Conservation (phyloP, 2,797 vertebrate genomes). For the Eupleurogrammus muticus region DNA sequence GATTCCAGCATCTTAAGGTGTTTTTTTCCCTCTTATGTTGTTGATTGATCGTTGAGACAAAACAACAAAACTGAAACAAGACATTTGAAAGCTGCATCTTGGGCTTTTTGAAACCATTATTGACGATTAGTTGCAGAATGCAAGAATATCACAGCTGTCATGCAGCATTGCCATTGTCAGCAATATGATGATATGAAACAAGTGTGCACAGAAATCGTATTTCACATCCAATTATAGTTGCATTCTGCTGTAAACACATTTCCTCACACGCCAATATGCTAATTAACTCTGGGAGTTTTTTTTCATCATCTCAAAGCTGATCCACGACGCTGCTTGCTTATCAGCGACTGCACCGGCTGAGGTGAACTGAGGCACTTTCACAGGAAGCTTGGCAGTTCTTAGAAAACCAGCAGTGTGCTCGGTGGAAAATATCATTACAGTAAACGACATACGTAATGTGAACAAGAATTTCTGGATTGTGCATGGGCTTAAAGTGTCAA, state of each 20-base stretch:
- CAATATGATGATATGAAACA: neutral
- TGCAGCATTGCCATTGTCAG: neutral
- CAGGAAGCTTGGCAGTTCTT: slow-evolving; percentile 39
- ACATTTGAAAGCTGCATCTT: too few species aligned
- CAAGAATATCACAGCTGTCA: too few species aligned
- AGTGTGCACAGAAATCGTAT: neutral
- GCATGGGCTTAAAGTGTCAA: slow-evolving; percentile 73
- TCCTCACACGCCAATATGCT: neutral
- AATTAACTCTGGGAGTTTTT: too few species aligned
- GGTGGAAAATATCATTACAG: slow-evolving; percentile 54
- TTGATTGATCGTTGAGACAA: neutral
- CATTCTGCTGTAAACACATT: neutral
- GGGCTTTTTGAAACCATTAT: too few species aligned
- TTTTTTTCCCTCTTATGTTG: too few species aligned
- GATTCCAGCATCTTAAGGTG: too few species aligned
- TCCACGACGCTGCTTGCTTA: too few species aligned
- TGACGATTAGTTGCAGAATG: neutral
- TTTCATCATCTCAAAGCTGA: neutral
- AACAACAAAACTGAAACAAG: too few species aligned
- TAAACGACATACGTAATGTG: slow-evolving; percentile 39
- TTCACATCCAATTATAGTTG: neutral
- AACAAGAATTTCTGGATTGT: slow-evolving; percentile 78
- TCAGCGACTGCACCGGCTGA: neutral
- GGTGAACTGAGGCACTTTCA: neutral
- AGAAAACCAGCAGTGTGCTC: slow-evolving; percentile 30